phyloP scores from a whole-genome alignment of 2,113 vertebrate species.

The Neopipo cinnamomea region DNA sequence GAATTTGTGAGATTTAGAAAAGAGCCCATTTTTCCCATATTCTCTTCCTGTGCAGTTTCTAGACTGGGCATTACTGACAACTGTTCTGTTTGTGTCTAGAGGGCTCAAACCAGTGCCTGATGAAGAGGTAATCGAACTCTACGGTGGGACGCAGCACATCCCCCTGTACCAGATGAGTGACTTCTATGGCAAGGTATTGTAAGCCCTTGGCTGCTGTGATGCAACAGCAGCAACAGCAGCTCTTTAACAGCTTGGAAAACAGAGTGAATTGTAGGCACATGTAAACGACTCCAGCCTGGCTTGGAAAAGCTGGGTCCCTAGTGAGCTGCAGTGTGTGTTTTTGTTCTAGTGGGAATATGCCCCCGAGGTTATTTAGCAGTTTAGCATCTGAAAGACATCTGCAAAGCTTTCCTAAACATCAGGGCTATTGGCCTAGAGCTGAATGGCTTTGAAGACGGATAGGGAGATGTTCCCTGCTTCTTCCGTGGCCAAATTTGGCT shows the following conservation, averaged over 20 bases:
- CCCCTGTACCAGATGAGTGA: conserved; percentile 83
- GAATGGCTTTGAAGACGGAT: not conserved
- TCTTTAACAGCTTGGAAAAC: not conserved
- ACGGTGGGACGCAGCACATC: conserved; percentile 81
- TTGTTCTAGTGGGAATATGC: conserved; percentile 55
- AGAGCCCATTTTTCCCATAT: not conserved
- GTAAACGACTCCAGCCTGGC: not conserved
- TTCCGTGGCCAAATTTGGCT: not conserved
- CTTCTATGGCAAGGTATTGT: conserved; percentile 83
- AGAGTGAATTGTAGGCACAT: not conserved
- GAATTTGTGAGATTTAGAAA: not conserved
- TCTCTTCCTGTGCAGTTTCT: not conserved
- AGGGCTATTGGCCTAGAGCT: conserved; percentile 22
- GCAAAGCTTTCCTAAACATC: not conserved
- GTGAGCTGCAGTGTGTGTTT: conserved; percentile 23
- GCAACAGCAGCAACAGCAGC: not conserved
- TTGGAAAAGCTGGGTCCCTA: not conserved
- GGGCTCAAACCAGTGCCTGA: conserved; percentile 81
- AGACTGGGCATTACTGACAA: not conserved
- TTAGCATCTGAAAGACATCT: conserved; percentile 54
- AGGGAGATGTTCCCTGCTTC: not conserved
- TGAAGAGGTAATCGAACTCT: conserved; percentile 78
- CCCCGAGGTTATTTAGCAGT: conserved; percentile 60
- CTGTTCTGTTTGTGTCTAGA: conserved; percentile 47
- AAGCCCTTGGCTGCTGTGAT: not conserved